Conservation (phyloP, 1,140 invertebrate genomes). For the Solenopsis fugax region DNA sequence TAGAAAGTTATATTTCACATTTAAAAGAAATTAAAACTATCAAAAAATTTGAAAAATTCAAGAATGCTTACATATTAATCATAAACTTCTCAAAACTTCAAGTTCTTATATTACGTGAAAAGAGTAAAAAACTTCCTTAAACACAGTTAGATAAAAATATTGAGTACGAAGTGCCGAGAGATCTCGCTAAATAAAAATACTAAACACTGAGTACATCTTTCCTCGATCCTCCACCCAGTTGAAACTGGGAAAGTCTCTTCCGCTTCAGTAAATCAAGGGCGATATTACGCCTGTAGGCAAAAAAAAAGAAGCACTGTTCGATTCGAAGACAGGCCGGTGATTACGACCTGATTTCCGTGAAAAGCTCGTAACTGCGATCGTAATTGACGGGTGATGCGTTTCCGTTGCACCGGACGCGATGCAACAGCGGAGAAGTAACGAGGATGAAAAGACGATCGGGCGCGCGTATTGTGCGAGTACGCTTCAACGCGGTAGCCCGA, state of each 20-base stretch:
- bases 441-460: not conserved
- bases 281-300: slow-evolving; percentile 36
- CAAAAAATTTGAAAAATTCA: not conserved
- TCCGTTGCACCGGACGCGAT: slow-evolving; percentile 19
- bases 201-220: not conserved
- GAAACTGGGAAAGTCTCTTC: slow-evolving; percentile 8
- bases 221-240: not conserved
- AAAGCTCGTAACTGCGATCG: not conserved
- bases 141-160: not conserved
- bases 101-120: too few species aligned
- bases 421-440: not conserved
- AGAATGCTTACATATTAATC: not conserved
- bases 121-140: too few species aligned
- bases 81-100: too few species aligned
- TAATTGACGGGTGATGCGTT: slow-evolving; percentile 64
- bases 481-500: not conserved
- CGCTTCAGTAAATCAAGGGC: slow-evolving; percentile 43
- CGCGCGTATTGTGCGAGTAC: not conserved
- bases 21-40: too few species aligned
- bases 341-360: slow-evolving; percentile 55
- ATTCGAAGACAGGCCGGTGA: not conserved
- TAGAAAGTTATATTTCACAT: too few species aligned
- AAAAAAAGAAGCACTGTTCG: slow-evolving; percentile 1
- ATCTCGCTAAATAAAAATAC: not conserved
- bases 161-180: not conserved